phyloP scores from a whole-genome alignment of 2,888 invertebrate genomes.

The Endomychus coccineus region DNA sequence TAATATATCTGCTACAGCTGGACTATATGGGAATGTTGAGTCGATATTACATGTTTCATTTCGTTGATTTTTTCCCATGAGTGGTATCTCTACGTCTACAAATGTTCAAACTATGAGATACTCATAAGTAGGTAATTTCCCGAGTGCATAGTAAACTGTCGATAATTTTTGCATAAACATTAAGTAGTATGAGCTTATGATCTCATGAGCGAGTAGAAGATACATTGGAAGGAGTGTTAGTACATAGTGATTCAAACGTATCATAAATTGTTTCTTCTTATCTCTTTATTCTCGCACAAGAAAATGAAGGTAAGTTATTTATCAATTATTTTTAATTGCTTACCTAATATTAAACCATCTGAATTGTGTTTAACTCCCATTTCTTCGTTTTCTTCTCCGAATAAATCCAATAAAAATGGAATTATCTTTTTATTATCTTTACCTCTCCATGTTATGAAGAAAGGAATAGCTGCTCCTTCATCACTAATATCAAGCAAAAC shows the following conservation, averaged over 20 bases:
- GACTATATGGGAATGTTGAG: slow-evolving; percentile 33
- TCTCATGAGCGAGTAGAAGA: no score
- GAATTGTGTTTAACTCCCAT: slow-evolving; percentile 33
- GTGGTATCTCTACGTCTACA: slow-evolving; percentile 37
- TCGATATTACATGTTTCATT: slow-evolving; percentile 29
- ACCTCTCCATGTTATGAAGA: slow-evolving; percentile 45
- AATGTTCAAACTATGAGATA: no score
- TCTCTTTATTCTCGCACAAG: no score
- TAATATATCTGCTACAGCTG: slow-evolving; percentile 39
- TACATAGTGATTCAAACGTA: no score
- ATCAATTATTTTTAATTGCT: no score
- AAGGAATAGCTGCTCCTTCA: slow-evolving; percentile 35
- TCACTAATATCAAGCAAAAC: slow-evolving; percentile 41
- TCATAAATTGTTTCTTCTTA: no score
- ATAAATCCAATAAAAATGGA: slow-evolving; percentile 39
- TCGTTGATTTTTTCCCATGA: slow-evolving; percentile 43
- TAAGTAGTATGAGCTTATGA: no score
- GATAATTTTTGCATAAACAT: no score
- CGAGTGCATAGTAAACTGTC: no score
- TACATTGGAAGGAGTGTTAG: no score
- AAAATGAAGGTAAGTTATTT: no score
- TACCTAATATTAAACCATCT: slow-evolving; percentile 38
- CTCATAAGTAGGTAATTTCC: no score
- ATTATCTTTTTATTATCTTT: slow-evolving; percentile 33
- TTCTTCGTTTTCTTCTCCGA: slow-evolving; percentile 41